Conservation (phyloP, 2,113 vertebrate species). For the Melanerpes aurifrons region DNA sequence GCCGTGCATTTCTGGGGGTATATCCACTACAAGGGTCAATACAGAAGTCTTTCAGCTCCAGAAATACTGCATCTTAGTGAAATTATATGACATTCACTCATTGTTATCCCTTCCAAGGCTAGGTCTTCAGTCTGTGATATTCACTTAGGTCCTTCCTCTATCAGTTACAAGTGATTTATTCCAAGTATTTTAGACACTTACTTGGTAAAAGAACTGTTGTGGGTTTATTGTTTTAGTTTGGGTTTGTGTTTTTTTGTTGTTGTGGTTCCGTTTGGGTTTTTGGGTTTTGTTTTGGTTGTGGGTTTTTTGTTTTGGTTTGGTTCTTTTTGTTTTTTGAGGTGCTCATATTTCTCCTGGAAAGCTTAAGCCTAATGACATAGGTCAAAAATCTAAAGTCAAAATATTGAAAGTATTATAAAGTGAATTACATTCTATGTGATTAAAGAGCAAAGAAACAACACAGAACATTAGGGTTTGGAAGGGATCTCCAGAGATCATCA, state of each 20-base stretch:
- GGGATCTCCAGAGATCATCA: too few species aligned
- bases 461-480: too few species aligned
- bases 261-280: too few species aligned
- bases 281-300: too few species aligned
- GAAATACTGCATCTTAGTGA: not conserved
- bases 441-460: not conserved
- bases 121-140: not conserved
- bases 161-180: not conserved
- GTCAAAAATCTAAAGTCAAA: not conserved
- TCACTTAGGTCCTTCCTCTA: not conserved
- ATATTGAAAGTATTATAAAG: not conserved
- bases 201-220: not conserved
- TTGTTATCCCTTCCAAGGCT: not conserved
- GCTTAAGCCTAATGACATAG: not conserved
- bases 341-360: not conserved
- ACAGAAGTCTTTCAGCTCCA: not conserved
- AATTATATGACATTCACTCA: not conserved
- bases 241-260: not conserved
- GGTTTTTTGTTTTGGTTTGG: too few species aligned
- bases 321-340: not conserved
- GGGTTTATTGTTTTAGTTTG: too few species aligned
- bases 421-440: not conserved
- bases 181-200: not conserved
- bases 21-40: too few species aligned
- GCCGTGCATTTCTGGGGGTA: too few species aligned